These are phyloP conservation scores for Patella pellucida DNA, from an alignment of 2,888 invertebrate genomes.

Conservation along the genomic window DNA sequence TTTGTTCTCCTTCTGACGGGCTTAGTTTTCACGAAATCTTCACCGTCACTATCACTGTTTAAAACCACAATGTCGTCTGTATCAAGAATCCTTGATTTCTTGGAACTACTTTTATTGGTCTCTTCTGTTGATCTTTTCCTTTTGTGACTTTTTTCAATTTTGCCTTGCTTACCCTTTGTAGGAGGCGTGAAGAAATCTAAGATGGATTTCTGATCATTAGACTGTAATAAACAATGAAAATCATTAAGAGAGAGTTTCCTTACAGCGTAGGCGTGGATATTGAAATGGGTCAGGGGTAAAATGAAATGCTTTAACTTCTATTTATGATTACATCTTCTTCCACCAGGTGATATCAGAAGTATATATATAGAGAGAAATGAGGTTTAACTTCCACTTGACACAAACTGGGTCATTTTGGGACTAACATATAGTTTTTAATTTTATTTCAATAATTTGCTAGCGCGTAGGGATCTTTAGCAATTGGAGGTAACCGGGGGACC, in stretches of 20 bases:
- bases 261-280: background rate
- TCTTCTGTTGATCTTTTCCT: conserved; percentile 14
- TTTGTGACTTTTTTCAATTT: background rate
- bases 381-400: too few relatives aligned
- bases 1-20: background rate
- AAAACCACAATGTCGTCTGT: background rate
- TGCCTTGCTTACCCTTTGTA: background rate
- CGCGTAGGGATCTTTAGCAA: too few relatives aligned
- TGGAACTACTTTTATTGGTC: background rate
- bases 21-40: background rate
- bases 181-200: conserved; percentile 51
- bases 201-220: conserved; percentile 56
- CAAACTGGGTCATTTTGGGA: too few relatives aligned
- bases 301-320: too few relatives aligned
- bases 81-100: background rate
- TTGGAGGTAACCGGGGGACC: too few relatives aligned
- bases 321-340: too few relatives aligned
- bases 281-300: too few relatives aligned
- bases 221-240: conserved; percentile 41
- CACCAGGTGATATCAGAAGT: too few relatives aligned
- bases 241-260: background rate
- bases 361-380: too few relatives aligned
- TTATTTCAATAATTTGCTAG: too few relatives aligned
- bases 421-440: too few relatives aligned
- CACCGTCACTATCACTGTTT: background rate